Evolutionary conservation across 1,140 invertebrate species (phyloP).

Genomic region (Aradophagus sp.): DNA sequence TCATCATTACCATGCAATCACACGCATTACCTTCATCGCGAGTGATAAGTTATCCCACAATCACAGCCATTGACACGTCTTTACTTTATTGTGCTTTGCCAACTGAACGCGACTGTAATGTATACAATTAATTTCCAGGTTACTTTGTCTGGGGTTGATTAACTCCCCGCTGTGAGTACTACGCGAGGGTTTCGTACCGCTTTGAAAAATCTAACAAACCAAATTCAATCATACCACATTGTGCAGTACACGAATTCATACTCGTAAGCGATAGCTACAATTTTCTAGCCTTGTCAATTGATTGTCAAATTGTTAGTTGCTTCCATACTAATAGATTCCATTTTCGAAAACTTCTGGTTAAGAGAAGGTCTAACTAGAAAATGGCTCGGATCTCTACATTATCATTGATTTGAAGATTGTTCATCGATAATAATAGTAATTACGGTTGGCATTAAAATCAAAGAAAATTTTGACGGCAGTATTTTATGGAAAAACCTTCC

Average conservation of each 20-base stretch:
- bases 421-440: too few relatives aligned
- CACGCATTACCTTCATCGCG: neutral
- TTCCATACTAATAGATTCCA: too few relatives aligned
- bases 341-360: too few relatives aligned
- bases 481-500: too few relatives aligned
- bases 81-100: slow-evolving; percentile 6
- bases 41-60: slow-evolving; percentile 3
- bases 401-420: too few relatives aligned
- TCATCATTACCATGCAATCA: too few relatives aligned
- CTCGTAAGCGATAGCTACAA: neutral
- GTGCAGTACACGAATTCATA: neutral
- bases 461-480: too few relatives aligned
- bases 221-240: slow-evolving; percentile 13
- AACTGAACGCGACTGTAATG: slow-evolving; percentile 21
- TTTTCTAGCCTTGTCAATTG: neutral
- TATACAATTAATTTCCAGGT: slow-evolving; percentile 31
- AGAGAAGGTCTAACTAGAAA: too few relatives aligned
- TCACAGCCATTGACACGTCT: slow-evolving; percentile 7
- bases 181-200: neutral
- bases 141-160: slow-evolving; percentile 18
- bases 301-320: too few relatives aligned
- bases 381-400: too few relatives aligned
- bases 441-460: too few relatives aligned
- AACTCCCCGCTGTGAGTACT: slow-evolving; percentile 19
- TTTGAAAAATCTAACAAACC: slow-evolving; percentile 22